Evolutionary conservation across 1,140 invertebrate genomes (phyloP).

Genomic region (Cardiocondyla obscurior): DNA sequence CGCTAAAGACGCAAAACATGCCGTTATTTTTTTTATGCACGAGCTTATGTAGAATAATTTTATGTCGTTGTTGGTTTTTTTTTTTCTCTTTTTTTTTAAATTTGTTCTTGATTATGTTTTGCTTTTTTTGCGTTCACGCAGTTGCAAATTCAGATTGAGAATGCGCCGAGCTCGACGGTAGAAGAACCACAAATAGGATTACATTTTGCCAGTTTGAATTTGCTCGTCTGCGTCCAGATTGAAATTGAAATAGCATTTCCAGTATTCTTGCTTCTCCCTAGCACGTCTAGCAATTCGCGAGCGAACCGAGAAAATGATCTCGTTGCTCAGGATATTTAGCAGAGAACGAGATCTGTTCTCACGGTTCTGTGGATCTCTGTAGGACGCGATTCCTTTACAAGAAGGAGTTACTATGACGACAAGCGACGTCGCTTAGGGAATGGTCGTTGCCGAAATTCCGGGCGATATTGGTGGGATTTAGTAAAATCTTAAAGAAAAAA

Average conservation of each 20-base stretch:
- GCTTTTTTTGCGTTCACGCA: not conserved
- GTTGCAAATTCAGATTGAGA: not conserved
- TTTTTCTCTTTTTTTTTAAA: too few species aligned
- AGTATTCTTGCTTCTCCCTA: constrained; percentile 7
- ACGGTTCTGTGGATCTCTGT: not conserved
- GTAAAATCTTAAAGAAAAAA: not conserved
- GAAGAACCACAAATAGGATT: constrained; percentile 2
- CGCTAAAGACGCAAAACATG: not conserved
- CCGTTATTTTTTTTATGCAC: not conserved
- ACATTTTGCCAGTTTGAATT: not conserved
- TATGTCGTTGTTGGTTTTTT: too few species aligned
- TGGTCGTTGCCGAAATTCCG: constrained; percentile 28
- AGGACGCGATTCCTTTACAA: constrained; percentile 22
- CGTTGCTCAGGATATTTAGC: constrained; percentile 40
- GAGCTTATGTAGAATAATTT: not conserved
- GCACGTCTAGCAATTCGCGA: not conserved
- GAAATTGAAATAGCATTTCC: constrained; percentile 24
- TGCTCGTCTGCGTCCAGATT: not conserved
- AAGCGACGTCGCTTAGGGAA: constrained; percentile 9
- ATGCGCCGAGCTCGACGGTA: not conserved
- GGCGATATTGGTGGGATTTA: constrained; percentile 29
- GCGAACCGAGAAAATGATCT: constrained; percentile 45
- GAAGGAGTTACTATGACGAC: constrained; percentile 31
- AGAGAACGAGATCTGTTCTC: not conserved
- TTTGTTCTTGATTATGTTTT: not conserved